Percentiles rank a stretch among this genome's conserved stretches.
Evolutionary conservation across 1,140 invertebrate genomes (phyloP).

Genomic region (Rhynchophorus ferrugineus): DNA sequence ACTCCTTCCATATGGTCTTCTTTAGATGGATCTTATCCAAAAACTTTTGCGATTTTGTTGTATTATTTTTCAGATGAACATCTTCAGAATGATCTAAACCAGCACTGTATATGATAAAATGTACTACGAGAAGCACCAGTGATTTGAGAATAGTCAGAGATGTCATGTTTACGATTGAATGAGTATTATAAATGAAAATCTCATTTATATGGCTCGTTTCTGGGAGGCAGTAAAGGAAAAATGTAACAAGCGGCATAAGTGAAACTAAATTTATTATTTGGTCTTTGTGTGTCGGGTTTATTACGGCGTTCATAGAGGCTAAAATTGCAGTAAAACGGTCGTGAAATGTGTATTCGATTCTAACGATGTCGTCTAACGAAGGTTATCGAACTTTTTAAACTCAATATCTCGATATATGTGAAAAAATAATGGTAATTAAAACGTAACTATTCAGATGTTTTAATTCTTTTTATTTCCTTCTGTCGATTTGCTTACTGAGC

Average conservation of each 20-base stretch:
- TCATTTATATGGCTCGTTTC: neutral
- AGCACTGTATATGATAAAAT: neutral
- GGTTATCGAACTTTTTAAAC: no score
- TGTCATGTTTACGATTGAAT: conserved; percentile 1
- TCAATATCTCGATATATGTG: no score
- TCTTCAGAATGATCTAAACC: neutral
- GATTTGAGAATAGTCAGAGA: neutral
- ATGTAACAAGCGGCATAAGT: conserved; percentile 2
- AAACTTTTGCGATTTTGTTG: neutral
- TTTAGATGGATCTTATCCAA: conserved; percentile 34
- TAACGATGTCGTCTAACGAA: no score
- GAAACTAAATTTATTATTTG: conserved; percentile 5
- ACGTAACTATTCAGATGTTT: no score
- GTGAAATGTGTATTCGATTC: no score
- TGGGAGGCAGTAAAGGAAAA: neutral
- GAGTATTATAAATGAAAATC: neutral
- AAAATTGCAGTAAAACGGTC: neutral
- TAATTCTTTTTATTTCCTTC: no score
- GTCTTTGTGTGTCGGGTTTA: neutral
- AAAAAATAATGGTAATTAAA: no score
- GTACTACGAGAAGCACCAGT: neutral
- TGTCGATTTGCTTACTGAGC: no score
- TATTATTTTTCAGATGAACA: neutral
- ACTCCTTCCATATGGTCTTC: conserved; percentile 50
- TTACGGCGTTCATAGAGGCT: conserved; percentile 1